phyloP scores from a whole-genome alignment of 2,113 vertebrate species.

The Oncorhynchus nerka region DNA sequence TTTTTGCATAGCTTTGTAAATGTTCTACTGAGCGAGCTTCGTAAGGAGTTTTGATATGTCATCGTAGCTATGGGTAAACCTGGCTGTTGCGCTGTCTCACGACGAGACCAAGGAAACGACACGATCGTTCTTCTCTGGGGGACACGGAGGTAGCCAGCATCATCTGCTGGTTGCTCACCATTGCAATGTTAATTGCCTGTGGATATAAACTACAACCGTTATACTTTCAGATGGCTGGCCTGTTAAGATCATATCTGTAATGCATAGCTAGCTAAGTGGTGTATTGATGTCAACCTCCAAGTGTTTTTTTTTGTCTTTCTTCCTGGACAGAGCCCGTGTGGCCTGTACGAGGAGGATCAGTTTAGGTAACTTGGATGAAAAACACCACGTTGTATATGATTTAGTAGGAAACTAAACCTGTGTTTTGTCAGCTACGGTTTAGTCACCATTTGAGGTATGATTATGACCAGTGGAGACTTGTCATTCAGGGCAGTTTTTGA shows the following conservation, averaged over 20 bases:
- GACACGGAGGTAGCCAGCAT: neutral
- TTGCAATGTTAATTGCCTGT: neutral
- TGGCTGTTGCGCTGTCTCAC: slow-evolving; percentile 11
- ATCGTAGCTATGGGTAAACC: neutral
- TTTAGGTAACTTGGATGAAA: neutral
- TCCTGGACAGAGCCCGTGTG: neutral
- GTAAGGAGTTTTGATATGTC: slow-evolving; percentile 5
- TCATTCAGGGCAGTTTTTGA: too few relatives aligned
- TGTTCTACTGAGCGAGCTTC: neutral
- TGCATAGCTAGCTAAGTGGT: neutral
- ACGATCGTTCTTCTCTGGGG: neutral
- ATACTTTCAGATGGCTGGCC: neutral
- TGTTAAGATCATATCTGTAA: neutral
- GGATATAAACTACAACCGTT: neutral
- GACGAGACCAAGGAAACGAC: neutral
- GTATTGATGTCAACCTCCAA: neutral
- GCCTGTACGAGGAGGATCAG: neutral
- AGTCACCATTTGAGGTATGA: too few relatives aligned
- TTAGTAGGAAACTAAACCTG: too few relatives aligned
- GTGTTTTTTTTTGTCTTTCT: neutral
- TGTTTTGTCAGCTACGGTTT: too few relatives aligned
- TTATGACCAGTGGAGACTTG: too few relatives aligned
- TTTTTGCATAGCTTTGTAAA: neutral
- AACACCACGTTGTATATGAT: too few relatives aligned
- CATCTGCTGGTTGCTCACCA: neutral